Conservation (phyloP, 2,888 invertebrate genomes). For the Hofmannophila pseudospretella region DNA sequence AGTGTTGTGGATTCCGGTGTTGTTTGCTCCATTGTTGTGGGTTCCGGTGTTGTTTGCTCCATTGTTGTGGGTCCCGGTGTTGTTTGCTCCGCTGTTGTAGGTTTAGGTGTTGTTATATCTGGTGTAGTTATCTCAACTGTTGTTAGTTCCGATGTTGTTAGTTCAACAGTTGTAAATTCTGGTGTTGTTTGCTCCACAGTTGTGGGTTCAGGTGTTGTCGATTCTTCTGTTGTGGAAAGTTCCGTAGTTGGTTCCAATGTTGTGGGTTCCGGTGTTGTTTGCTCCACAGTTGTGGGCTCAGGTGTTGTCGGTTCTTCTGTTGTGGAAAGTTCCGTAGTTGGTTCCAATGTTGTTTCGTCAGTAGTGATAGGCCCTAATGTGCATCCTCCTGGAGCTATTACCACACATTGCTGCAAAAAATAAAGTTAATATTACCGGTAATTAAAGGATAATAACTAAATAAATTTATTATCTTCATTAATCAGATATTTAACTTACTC, state of each 20-base stretch:
- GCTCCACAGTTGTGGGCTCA: too few relatives aligned
- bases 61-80: not conserved
- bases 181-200: too few relatives aligned
- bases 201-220: too few relatives aligned
- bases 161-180: too few relatives aligned
- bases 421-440: not conserved
- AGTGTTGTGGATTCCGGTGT: not conserved
- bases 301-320: not conserved
- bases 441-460: too few relatives aligned
- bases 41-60: not conserved
- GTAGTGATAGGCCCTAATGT: not conserved
- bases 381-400: not conserved
- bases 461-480: not conserved
- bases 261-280: too few relatives aligned
- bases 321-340: not conserved
- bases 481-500: constrained; percentile 16
- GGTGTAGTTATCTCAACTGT: too few relatives aligned
- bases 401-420: not conserved
- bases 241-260: too few relatives aligned
- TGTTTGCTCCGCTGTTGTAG: not conserved
- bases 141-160: not conserved
- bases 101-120: not conserved
- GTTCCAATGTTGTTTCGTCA: not conserved
- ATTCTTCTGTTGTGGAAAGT: too few relatives aligned
- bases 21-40: not conserved